Evolutionary conservation across 1,140 invertebrate species (phyloP).

Genomic region (Coptotermes formosanus): DNA sequence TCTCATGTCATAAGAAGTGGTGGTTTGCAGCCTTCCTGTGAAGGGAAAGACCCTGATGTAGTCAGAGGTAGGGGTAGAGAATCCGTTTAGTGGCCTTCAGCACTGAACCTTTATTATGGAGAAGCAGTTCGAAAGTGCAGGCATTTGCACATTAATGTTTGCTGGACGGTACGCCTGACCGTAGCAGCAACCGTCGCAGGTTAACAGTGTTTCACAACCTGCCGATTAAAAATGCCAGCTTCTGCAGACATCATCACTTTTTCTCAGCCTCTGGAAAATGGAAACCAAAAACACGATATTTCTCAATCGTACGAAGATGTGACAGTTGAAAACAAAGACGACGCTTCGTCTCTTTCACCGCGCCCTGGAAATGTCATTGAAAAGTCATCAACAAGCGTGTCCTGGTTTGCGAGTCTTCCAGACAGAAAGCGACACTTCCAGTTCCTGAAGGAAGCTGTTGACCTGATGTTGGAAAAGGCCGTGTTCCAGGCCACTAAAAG

Average conservation of each 20-base stretch:
- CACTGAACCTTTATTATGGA: background rate
- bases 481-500: slow-evolving; percentile 71
- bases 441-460: slow-evolving; percentile 66
- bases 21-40: background rate
- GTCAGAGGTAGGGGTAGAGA: background rate
- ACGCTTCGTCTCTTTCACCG: background rate
- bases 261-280: background rate
- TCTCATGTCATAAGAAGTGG: background rate
- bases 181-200: background rate
- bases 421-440: slow-evolving; percentile 62
- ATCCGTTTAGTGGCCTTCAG: background rate
- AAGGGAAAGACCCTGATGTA: background rate
- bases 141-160: background rate
- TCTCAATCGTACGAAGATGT: background rate
- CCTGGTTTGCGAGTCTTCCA: slow-evolving; percentile 45
- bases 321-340: background rate
- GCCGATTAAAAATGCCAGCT: background rate
- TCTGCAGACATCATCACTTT: background rate
- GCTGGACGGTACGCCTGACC: background rate
- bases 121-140: background rate
- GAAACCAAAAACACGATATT: background rate
- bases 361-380: background rate
- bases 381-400: background rate
- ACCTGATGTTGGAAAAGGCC: slow-evolving; percentile 69
- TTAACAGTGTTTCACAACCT: background rate